Base-by-base conservation (phyloP, 2,797 vertebrate genomes). In the Tadarida brasiliensis region DNA sequence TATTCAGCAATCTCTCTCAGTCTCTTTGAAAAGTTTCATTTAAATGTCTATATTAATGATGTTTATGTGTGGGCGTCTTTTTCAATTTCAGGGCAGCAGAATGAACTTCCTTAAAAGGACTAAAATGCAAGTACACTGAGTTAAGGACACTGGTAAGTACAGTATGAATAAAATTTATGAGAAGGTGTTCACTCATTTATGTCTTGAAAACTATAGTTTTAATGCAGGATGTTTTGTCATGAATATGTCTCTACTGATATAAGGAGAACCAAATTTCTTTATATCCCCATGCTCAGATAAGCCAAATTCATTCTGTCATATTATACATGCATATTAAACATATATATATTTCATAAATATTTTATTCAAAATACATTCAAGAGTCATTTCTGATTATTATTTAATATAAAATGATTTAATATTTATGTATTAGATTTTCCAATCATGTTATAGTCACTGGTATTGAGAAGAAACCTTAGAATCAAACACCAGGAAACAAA, bases 1-100 rank as follows among this genome's bases (percentile, higher is more conserved):
- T 95, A 68, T 85, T 94, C 57, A 88, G 17, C n/a, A 94, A 15
- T 70, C 82, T 88, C 51, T 81, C 47, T 91, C 4, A 5, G 22
- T 51, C 51, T 94, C 57, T 95, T 67, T 80, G 35, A 90, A 97
- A 95, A 97, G 68, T 87, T 94, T 92, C n/a, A 96, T 96, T 94
- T 90, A 92, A 96, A 90, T 57, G 44, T 83, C 87, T 83, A 17
- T 74, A 96, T 68, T 93, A 93, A 87, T 95, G n/a, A 68, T 91
- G 56, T 93, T 92, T 85, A 26, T 90, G 70, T 87, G 91, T 95
- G 16, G 91, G 93, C 0, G 44, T 94, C 57, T 63, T 90, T 96
- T 95, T 93, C 81, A 95, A 83, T 80, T 92, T 93, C 57, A 93
- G 28, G 0, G 49, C 22, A 92, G 11, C 16, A 78, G 68, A 92